A percentile compares a stretch with the other conserved stretches of the same genome.
phyloP scores from a whole-genome alignment of 2,888 invertebrate species.

The Agriopis marginaria region DNA sequence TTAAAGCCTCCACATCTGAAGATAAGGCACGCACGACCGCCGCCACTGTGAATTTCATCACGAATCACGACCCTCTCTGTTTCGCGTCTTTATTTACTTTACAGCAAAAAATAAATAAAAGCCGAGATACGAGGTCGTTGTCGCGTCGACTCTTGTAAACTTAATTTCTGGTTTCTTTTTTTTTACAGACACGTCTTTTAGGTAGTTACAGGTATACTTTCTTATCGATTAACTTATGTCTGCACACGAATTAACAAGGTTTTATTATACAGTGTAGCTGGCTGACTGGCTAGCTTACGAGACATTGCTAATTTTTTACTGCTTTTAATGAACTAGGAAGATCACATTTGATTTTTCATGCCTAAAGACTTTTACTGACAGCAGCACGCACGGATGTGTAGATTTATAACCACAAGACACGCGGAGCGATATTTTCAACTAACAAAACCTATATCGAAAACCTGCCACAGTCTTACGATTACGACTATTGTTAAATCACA shows the following conservation, averaged over 20 bases:
- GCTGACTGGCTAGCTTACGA: neutral
- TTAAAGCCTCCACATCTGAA: slow-evolving; percentile 62
- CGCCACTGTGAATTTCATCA: slow-evolving; percentile 68
- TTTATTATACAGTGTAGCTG: neutral
- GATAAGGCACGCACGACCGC: slow-evolving; percentile 81
- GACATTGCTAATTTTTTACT: neutral
- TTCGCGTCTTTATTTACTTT: slow-evolving; percentile 67
- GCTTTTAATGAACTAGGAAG: slow-evolving; percentile 5
- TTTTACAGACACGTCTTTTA: neutral
- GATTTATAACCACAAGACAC: slow-evolving; percentile 28
- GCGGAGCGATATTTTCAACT: slow-evolving; percentile 15
- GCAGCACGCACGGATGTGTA: slow-evolving; percentile 30
- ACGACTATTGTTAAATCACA: neutral
- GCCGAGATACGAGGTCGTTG: slow-evolving; percentile 39
- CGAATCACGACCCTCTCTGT: slow-evolving; percentile 61
- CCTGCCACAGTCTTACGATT: neutral
- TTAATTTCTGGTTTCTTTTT: neutral
- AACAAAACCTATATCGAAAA: neutral
- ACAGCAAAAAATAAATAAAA: slow-evolving; percentile 61
- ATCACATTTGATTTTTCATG: slow-evolving; percentile 28
- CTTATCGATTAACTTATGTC: neutral
- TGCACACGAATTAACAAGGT: neutral
- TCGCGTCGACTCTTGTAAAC: slow-evolving; percentile 8
- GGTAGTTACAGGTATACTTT: too few relatives aligned
- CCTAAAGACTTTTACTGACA: slow-evolving; percentile 15